Evolutionary conservation across 2,888 invertebrate species (phyloP).

Genomic region (Osmoderma eremita): DNA sequence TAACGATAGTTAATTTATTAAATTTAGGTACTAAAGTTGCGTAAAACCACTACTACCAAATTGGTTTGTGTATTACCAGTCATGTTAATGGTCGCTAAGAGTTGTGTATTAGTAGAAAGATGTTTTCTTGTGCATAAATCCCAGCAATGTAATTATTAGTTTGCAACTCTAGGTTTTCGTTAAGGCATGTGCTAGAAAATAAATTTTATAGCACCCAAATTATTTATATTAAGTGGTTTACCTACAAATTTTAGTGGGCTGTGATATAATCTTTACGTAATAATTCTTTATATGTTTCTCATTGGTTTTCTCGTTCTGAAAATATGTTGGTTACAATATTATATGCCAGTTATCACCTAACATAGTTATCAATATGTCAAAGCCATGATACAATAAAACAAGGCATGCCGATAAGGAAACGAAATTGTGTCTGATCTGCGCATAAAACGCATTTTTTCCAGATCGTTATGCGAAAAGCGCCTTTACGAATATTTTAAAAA

Average conservation of each 20-base stretch:
- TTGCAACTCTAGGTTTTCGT: slow-evolving; percentile 27
- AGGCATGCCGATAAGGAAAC: no score
- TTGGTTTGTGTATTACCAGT: slow-evolving; percentile 8
- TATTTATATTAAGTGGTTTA: slow-evolving; percentile 5
- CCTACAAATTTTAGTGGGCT: slow-evolving; percentile 41
- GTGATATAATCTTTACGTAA: slow-evolving; percentile 40
- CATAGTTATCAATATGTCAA: no score
- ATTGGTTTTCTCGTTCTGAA: slow-evolving; percentile 28
- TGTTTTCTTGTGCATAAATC: slow-evolving; percentile 36
- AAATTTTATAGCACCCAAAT: slow-evolving; percentile 8
- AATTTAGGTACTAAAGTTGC: slow-evolving; percentile 24
- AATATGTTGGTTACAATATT: neutral
- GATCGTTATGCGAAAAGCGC: no score
- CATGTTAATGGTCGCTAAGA: slow-evolving; percentile 27
- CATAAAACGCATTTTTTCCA: no score
- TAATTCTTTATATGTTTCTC: slow-evolving; percentile 35
- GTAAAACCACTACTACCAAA: slow-evolving; percentile 21
- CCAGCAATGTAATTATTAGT: slow-evolving; percentile 34
- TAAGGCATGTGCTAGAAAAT: slow-evolving; percentile 30
- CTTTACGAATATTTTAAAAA: no score
- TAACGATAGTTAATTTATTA: neutral
- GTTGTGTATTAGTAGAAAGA: slow-evolving; percentile 37
- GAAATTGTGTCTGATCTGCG: no score
- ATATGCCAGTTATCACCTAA: no score
- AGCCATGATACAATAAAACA: no score